Evolutionary conservation across 2,113 vertebrate species (phyloP).

Genomic region (Hippolais icterina): DNA sequence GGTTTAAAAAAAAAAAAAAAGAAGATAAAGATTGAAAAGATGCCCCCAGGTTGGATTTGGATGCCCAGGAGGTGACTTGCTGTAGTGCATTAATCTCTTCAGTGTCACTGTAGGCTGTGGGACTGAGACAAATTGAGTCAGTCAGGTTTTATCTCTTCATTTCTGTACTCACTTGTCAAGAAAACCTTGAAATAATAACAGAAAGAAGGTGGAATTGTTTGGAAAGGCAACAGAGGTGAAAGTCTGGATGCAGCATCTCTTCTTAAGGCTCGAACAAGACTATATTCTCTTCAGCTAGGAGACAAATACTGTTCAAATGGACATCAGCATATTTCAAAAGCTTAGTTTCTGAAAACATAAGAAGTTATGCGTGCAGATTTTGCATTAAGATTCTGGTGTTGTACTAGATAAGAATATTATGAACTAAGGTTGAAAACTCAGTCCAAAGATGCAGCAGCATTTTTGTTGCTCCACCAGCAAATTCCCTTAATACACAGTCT

Average conservation of each 20-base stretch:
- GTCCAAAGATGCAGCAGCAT: background rate
- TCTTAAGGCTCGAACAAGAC: background rate
- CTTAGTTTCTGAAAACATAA: background rate
- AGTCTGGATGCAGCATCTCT: background rate
- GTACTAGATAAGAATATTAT: background rate
- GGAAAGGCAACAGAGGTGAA: background rate
- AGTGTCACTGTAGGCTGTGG: background rate
- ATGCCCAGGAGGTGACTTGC: conserved; percentile 13
- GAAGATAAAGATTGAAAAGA: background rate
- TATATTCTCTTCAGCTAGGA: background rate
- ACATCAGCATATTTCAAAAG: background rate
- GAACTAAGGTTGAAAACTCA: background rate
- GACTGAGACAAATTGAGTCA: conserved; percentile 35
- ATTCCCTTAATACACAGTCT: background rate
- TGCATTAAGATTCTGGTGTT: background rate
- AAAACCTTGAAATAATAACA: background rate
- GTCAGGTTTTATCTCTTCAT: conserved; percentile 14
- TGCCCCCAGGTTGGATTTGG: background rate
- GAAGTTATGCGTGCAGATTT: background rate
- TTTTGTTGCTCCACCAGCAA: background rate
- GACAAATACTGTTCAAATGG: background rate
- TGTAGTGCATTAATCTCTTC: conserved; percentile 10
- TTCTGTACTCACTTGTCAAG: conserved; percentile 21
- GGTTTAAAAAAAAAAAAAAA: background rate
- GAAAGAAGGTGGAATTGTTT: background rate